Evolutionary conservation across 2,113 vertebrate genomes (phyloP).

Genomic region (Paramisgurnus dabryanus): DNA sequence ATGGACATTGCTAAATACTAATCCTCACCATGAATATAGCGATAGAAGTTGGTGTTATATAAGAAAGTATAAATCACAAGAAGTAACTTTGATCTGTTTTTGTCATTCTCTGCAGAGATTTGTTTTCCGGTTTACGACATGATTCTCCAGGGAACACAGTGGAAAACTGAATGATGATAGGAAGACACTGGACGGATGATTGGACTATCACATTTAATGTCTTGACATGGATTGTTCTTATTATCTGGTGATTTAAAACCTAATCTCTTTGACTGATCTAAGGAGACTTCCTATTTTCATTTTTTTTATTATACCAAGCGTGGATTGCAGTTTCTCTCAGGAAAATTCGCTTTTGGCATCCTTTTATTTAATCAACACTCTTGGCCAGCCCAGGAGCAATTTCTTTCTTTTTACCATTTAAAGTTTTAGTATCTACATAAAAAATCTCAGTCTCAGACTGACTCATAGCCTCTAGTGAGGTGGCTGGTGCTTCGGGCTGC

Average conservation of each 20-base stretch:
- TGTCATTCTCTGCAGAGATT: conserved; percentile 1
- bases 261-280: not conserved
- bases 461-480: conserved; percentile 33
- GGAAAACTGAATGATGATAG: conserved; percentile 12
- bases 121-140: not conserved
- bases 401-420: not conserved
- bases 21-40: too few species aligned
- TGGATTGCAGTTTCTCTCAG: too few species aligned
- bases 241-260: not conserved
- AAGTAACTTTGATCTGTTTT: not conserved
- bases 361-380: not conserved
- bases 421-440: too few species aligned
- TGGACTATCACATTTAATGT: not conserved
- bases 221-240: not conserved
- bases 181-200: not conserved
- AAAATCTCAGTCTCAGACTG: not conserved
- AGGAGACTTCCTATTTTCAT: not conserved
- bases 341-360: not conserved
- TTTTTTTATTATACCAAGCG: not conserved
- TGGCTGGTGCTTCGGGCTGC: conserved; percentile 67
- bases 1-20: too few species aligned
- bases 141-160: not conserved
- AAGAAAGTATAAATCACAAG: too few species aligned
- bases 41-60: too few species aligned
- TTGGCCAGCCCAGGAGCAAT: too few species aligned